Conservation (phyloP, 2,797 vertebrate genomes). For the Rhabdophis nuchalis region DNA sequence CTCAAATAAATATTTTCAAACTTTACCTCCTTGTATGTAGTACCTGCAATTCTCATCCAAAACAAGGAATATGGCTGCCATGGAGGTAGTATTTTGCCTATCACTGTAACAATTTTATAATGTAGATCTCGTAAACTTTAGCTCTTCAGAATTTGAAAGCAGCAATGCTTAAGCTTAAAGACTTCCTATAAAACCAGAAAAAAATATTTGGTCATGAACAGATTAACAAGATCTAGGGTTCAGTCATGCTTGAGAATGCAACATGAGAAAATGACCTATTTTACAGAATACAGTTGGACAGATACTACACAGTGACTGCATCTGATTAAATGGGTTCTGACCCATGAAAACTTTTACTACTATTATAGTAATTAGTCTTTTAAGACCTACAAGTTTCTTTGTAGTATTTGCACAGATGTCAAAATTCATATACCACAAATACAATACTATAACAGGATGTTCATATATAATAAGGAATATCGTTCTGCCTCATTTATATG, state of each 20-base stretch:
- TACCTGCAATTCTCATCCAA: background rate
- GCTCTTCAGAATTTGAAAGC: background rate
- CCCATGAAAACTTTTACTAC: background rate
- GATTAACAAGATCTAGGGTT: background rate
- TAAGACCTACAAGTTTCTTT: background rate
- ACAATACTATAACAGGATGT: fast-evolving
- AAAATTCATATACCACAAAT: background rate
- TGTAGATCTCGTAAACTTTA: background rate
- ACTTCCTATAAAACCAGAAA: background rate
- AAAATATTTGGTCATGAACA: background rate
- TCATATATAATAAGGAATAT: fast-evolving
- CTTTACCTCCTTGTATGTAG: background rate
- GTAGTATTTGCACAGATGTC: background rate
- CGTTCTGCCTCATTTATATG: background rate
- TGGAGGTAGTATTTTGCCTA: background rate
- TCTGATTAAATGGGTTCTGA: background rate
- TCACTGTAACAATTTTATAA: background rate
- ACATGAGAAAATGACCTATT: background rate
- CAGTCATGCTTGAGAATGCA: background rate
- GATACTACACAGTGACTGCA: background rate
- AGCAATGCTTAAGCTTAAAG: background rate
- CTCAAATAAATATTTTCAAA: background rate
- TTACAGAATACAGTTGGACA: background rate
- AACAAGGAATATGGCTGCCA: background rate
- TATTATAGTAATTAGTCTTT: background rate